Percentiles rank a stretch among this genome's conserved stretches.
Evolutionary conservation across 2,888 invertebrate genomes (phyloP).

Genomic region (Spodoptera littoralis): DNA sequence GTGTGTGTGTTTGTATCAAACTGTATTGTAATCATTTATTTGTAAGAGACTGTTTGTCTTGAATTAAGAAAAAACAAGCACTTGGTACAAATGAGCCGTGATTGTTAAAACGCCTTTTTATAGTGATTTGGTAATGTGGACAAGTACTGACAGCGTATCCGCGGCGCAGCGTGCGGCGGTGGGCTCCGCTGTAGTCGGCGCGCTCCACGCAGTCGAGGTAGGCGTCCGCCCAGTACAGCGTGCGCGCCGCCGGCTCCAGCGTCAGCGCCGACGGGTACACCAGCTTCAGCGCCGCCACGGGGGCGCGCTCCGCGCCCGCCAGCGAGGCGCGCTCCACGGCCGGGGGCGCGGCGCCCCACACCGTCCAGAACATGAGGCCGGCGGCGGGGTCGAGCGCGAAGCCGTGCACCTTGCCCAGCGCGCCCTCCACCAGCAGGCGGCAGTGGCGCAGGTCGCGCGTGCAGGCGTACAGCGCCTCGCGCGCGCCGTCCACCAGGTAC

Average conservation of each 20-base stretch:
- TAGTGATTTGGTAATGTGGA: too few relatives aligned
- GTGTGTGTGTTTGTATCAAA: too few relatives aligned
- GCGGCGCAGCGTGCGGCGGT: conserved; percentile 89
- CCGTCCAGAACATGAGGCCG: conserved; percentile 92
- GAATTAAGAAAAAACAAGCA: too few relatives aligned
- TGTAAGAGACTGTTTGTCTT: too few relatives aligned
- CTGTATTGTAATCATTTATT: too few relatives aligned
- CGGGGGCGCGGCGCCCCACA: conserved; percentile 91
- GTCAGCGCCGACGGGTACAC: conserved; percentile 93
- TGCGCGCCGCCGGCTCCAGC: conserved; percentile 91
- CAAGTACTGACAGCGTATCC: conserved; percentile 79
- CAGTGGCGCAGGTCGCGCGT: conserved; percentile 89
- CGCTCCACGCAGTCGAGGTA: conserved; percentile 94
- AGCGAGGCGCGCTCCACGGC: conserved; percentile 90
- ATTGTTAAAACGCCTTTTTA: too few relatives aligned
- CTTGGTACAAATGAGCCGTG: too few relatives aligned
- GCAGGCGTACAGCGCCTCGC: conserved; percentile 93
- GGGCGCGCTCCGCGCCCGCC: conserved; percentile 89
- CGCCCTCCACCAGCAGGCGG: conserved; percentile 91
- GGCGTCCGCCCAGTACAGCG: conserved; percentile 94
- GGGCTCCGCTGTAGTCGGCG: conserved; percentile 92
- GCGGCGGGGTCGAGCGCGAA: conserved; percentile 93
- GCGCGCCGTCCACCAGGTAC: conserved; percentile 93
- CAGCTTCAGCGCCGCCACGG: conserved; percentile 91
- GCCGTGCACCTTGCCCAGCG: conserved; percentile 91